Base-by-base conservation (phyloP, 1,140 invertebrate species). In the Melitaea cinxia region DNA sequence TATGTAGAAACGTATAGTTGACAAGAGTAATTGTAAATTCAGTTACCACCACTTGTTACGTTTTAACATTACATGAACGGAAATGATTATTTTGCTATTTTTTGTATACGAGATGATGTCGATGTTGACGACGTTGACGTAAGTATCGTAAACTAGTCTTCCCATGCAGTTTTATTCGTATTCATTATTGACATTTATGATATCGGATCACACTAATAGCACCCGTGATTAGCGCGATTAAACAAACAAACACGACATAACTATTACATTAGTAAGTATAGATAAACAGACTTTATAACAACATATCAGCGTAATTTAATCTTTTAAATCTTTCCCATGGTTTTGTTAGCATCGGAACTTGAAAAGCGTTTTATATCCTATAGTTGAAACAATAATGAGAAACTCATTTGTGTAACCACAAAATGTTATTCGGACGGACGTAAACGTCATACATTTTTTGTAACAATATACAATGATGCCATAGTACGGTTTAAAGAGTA, bases 81-180 rank as follows among this genome's bases (percentile, higher is more conserved):
- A 65, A 58, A 53, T 33, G 35, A 37, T 55, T 57, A 53, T 28
- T 49, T 58, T 42, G 23, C 7, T 39, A 54, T 50, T 50, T 33
- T 42, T 55, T 39, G 6, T 21, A 39, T 10, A 24, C 33, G 39
- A 56, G 17, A n/a, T n/a, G n/a, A n/a, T n/a, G n/a, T n/a, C n/a
- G n/a, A n/a, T n/a, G n/a, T n/a, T n/a, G n/a, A n/a, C n/a, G n/a
- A n/a, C n/a, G n/a, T n/a, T n/a, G n/a, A n/a, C n/a, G n/a, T n/a
- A n/a, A n/a, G n/a, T n/a, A n/a, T n/a, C n/a, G n/a, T n/a, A n/a
- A n/a, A n/a, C n/a, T n/a, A n/a, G n/a, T n/a, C n/a, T n/a, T n/a
- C n/a, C n/a, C n/a, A n/a, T n/a, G n/a, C n/a, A n/a, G n/a, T n/a
- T n/a, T n/a, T n/a, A n/a, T n/a, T n/a, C n/a, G n/a, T n/a, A n/a